Conservation (phyloP, 2,888 invertebrate genomes). For the Erebia ligea region DNA sequence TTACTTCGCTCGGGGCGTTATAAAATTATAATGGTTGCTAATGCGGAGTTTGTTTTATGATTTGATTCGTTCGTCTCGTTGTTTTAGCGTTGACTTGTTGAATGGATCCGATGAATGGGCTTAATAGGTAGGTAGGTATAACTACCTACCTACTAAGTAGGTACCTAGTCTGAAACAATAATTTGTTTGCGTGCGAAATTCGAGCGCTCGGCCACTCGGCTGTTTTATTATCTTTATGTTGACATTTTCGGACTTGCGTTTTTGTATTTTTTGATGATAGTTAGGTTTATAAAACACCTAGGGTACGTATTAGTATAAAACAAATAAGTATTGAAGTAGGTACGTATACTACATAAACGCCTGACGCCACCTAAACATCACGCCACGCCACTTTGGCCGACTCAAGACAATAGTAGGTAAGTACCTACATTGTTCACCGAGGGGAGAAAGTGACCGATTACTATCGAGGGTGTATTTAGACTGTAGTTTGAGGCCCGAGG, state of each 20-base stretch:
- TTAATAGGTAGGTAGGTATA: conserved; percentile 22
- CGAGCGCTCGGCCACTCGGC: conserved; percentile 11
- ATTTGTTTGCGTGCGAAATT: conserved; percentile 37
- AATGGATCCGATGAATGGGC: conserved; percentile 50
- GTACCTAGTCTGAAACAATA: conserved; percentile 27
- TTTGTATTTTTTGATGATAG: not conserved
- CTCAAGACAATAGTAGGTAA: no score
- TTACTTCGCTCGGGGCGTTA: conserved; percentile 61
- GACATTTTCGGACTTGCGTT: conserved; percentile 3
- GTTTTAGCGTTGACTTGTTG: conserved; percentile 54
- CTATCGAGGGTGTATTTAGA: no score
- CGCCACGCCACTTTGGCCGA: no score
- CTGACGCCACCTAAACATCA: no score
- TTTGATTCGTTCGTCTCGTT: conserved; percentile 65
- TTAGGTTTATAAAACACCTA: not conserved
- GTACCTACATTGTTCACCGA: no score
- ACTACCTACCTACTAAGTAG: conserved; percentile 30
- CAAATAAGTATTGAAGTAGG: no score
- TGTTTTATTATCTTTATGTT: conserved; percentile 22
- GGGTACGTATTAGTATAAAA: not conserved
- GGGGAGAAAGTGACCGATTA: no score
- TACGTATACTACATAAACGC: no score
- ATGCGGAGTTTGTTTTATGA: conserved; percentile 62
- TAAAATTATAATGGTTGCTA: conserved; percentile 67
- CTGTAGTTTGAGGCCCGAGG: no score